phyloP scores from a whole-genome alignment of 64 coral and sea anemone species.

The Astreopora myriophthalma region DNA sequence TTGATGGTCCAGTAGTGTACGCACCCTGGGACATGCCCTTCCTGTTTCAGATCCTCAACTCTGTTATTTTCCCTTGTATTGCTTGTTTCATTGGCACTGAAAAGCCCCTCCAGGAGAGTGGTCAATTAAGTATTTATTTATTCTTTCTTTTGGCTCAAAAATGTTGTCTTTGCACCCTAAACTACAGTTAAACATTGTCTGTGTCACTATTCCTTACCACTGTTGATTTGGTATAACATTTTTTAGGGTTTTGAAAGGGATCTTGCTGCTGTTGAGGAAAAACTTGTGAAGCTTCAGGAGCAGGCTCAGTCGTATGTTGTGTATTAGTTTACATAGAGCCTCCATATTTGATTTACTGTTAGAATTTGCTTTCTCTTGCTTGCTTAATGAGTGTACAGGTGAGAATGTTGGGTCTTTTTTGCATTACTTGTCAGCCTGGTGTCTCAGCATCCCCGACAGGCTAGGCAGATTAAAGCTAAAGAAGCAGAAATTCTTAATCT shows the following conservation, averaged over 20 bases:
- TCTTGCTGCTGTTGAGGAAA: slow-evolving; percentile 94
- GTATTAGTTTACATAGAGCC: too few species aligned
- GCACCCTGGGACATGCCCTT: too few species aligned
- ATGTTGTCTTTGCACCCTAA: too few species aligned
- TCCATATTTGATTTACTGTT: background rate
- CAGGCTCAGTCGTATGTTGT: slow-evolving; percentile 74
- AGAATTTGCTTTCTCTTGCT: background rate
- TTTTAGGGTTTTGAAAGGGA: slow-evolving; percentile 90
- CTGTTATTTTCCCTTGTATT: too few species aligned
- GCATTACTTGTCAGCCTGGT: slow-evolving; percentile 55
- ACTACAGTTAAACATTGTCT: background rate
- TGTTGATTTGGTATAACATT: background rate
- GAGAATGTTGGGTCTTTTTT: background rate
- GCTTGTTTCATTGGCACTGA: too few species aligned
- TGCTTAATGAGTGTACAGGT: background rate
- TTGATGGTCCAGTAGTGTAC: too few species aligned
- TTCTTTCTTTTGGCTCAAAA: too few species aligned
- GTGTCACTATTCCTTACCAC: background rate
- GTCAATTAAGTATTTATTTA: too few species aligned
- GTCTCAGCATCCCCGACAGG: slow-evolving; percentile 85
- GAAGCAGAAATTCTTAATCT: slow-evolving; percentile 85
- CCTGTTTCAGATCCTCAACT: too few species aligned
- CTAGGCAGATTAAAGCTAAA: slow-evolving; percentile 82
- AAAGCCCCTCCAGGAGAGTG: too few species aligned
- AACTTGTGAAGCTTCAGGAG: slow-evolving; percentile 83